These are phyloP conservation scores for Hypocryptadius cinnamomeus DNA, from an alignment of 2,113 vertebrate species.

Conservation along the genomic window DNA sequence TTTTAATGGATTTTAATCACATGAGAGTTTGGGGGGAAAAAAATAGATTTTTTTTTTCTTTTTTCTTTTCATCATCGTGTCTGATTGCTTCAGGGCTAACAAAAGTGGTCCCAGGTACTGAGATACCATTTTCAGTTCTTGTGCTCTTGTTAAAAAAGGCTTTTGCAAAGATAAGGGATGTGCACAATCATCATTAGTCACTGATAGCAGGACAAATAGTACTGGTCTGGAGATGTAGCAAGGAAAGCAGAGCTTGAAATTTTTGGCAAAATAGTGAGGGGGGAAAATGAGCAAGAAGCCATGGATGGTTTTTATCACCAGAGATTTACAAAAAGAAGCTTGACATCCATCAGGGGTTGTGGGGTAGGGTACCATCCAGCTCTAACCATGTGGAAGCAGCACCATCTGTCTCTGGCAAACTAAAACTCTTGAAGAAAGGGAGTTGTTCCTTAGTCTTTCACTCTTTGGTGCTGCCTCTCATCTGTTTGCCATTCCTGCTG, in stretches of 20 bases:
- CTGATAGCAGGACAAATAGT: background rate
- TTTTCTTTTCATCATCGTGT: background rate
- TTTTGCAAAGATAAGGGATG: background rate
- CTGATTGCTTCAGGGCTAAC: background rate
- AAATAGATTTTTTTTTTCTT: background rate
- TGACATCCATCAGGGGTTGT: background rate
- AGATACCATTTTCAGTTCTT: background rate
- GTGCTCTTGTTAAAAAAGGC: background rate
- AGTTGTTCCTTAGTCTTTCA: background rate
- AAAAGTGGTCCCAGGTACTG: background rate
- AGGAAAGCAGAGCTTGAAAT: background rate
- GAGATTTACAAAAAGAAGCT: slow-evolving; percentile 8
- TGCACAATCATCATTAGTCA: background rate
- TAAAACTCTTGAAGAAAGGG: background rate
- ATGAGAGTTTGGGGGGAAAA: background rate
- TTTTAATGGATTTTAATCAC: slow-evolving; percentile 52
- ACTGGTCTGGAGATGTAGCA: background rate
- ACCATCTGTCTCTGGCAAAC: background rate
- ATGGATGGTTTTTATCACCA: background rate
- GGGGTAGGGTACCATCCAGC: background rate
- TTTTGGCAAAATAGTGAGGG: background rate
- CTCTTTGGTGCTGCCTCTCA: background rate
- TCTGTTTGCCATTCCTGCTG: background rate
- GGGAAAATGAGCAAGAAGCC: slow-evolving; percentile 29
- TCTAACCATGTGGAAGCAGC: background rate